Evolutionary conservation across 2,113 vertebrate genomes (phyloP), one percentile per base, ranked within the genome.

Genomic region (Nannobrachium achirus): DNA sequence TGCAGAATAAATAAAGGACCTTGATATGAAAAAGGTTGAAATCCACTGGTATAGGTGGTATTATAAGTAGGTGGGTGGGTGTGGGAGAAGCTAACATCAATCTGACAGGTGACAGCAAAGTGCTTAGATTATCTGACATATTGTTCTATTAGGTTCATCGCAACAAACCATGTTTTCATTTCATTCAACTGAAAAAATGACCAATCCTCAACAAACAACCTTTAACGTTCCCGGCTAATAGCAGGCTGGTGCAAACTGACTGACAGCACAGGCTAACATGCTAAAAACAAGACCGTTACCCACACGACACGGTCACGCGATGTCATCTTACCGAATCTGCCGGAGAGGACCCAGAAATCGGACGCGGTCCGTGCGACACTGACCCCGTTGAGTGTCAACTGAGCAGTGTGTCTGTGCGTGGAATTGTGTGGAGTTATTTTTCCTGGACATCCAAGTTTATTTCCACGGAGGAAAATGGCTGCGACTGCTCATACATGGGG

Each of bases 381-480:
- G n/a, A n/a, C n/a, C n/a, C n/a, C 71, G 79, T 61, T 11, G 0
- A 11, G 52, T 41, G 7, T 25, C 55, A 38, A 66, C 76, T 73
- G 66, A 51, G 18, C 2, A 42, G 3, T n/a, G 11, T 55, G 53
- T 58, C 65, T 16, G 16, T 10, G n/a, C n/a, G 1, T 10, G 13
- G 49, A n/a, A 3, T 10, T 10, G 50, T 44, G 1, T 33, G 25
- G 25, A 33, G 25, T 15, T 44, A 70, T 62, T 56, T 55, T 79
- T 75, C 58, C 46, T 48, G 51, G 73, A 70, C 78, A 77, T 56
- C 85, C 84, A 92, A 94, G 90, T 92, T 92, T 92, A 89, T 90
- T 83, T 87, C 57, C 65, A 52, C 86, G 69, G 88, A 90, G 86
- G 84, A 93, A 94, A 91, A 94, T 94, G 93, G 93, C 93, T 88